These are phyloP conservation scores for Discoglossus pictus DNA, from an alignment of 2,797 vertebrate species.

Conservation along the genomic window DNA sequence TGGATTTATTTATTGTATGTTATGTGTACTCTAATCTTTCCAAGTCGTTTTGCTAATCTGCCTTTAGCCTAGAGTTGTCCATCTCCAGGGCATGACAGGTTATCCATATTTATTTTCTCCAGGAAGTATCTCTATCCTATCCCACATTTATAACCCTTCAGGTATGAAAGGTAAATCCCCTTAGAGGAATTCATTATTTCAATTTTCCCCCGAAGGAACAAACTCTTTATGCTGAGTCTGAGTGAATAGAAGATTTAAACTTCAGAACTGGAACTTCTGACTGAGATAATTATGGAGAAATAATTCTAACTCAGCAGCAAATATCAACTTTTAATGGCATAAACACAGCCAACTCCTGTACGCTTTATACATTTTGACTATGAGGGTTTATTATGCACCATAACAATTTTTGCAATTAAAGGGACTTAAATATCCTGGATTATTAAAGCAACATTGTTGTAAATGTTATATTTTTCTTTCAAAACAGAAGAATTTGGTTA, in stretches of 20 bases:
- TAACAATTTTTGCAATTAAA: no score
- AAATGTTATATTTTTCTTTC: no score
- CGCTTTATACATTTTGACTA: neutral
- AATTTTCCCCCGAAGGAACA: conserved; percentile 12
- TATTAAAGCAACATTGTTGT: no score
- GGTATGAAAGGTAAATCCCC: conserved; percentile 25
- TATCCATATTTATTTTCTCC: conserved; percentile 4
- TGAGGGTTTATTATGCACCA: no score
- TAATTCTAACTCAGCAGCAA: conserved; percentile 21
- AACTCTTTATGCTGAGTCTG: conserved; percentile 27
- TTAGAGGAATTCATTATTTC: conserved; percentile 35
- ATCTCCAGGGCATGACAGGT: neutral
- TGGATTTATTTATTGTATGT: no score
- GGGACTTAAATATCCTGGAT: no score
- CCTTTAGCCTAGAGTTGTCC: neutral
- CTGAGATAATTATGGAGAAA: conserved; percentile 34
- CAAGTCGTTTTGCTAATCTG: neutral
- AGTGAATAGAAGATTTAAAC: conserved; percentile 11
- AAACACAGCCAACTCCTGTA: conserved; percentile 3
- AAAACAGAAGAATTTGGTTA: no score
- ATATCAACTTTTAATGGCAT: conserved; percentile 9
- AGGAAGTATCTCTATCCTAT: neutral
- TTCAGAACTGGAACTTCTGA: conserved; percentile 7
- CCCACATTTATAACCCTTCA: conserved; percentile 11
- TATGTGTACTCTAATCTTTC: neutral